Conservation (phyloP, 2,113 vertebrate species). For the Vicugna pacos region DNA sequence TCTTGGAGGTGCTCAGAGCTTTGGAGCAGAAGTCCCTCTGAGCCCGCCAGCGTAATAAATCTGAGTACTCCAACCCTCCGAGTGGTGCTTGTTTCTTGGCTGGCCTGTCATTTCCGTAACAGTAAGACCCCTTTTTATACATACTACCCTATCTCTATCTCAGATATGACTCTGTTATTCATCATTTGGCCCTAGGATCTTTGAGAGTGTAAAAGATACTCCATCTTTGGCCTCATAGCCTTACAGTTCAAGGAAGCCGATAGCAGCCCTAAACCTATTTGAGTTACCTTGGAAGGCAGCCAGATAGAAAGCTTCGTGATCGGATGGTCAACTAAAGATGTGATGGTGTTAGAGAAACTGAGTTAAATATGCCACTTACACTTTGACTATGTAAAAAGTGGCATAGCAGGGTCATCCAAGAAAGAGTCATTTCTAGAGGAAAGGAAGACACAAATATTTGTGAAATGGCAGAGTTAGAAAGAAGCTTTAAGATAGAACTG, state of each 20-base stretch:
- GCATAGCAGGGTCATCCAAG: not conserved
- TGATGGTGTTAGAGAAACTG: not conserved
- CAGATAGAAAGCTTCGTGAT: not conserved
- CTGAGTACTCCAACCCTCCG: no score
- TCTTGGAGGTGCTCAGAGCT: no score
- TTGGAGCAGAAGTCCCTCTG: no score
- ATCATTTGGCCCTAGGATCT: not conserved
- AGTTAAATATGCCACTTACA: not conserved
- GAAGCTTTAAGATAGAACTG: not conserved
- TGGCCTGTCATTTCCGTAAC: no score
- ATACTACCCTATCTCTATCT: not conserved
- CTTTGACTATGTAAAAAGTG: constrained; percentile 24
- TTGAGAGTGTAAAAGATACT: not conserved
- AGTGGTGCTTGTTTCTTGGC: no score
- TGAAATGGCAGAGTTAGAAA: constrained; percentile 27
- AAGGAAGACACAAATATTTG: not conserved
- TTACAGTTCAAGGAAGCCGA: not conserved
- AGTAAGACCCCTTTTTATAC: not conserved
- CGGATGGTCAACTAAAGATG: not conserved
- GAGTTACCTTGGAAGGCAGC: not conserved
- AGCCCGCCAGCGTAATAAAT: no score
- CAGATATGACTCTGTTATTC: not conserved
- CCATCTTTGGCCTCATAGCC: not conserved
- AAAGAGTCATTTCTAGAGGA: not conserved
- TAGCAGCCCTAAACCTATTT: not conserved